phyloP scores from a whole-genome alignment of 2,113 vertebrate genomes.

The Nothobranchius furzeri region DNA sequence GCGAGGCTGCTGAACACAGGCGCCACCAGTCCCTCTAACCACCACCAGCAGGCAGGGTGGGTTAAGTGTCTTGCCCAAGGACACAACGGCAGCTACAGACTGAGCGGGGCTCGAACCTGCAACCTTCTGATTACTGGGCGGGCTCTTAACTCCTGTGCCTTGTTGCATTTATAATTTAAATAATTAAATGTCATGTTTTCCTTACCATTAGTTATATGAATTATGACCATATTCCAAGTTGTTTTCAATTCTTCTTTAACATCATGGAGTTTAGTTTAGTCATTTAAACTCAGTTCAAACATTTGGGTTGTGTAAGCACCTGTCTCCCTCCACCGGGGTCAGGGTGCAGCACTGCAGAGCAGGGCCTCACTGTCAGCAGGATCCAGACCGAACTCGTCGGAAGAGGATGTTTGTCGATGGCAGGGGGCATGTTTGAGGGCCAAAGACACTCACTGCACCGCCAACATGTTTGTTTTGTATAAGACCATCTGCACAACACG shows the following conservation, averaged over 20 bases:
- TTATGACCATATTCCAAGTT: no score
- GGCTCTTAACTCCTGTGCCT: no score
- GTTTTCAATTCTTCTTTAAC: neutral
- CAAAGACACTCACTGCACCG: slow-evolving; percentile 1
- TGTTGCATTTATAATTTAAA: no score
- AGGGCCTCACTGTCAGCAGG: slow-evolving; percentile 24
- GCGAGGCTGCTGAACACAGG: no score
- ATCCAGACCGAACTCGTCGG: slow-evolving; percentile 21
- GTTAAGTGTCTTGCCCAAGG: no score
- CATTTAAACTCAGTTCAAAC: neutral
- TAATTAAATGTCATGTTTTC: no score
- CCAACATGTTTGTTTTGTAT: slow-evolving; percentile 40
- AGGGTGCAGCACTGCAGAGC: slow-evolving; percentile 19
- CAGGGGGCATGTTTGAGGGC: slow-evolving; percentile 33
- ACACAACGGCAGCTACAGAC: no score
- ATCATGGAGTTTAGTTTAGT: neutral
- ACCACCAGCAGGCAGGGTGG: no score
- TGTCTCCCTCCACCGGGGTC: slow-evolving; percentile 28
- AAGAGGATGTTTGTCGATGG: slow-evolving; percentile 56
- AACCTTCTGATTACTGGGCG: no score
- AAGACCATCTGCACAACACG: slow-evolving; percentile 27
- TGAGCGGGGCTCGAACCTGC: no score
- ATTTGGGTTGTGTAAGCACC: slow-evolving; percentile 20
- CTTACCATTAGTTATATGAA: no score
- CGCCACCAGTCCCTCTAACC: no score